These are phyloP conservation scores for Chrysotoxum bicinctum DNA, from an alignment of 2,888 invertebrate genomes.

Conservation along the genomic window DNA sequence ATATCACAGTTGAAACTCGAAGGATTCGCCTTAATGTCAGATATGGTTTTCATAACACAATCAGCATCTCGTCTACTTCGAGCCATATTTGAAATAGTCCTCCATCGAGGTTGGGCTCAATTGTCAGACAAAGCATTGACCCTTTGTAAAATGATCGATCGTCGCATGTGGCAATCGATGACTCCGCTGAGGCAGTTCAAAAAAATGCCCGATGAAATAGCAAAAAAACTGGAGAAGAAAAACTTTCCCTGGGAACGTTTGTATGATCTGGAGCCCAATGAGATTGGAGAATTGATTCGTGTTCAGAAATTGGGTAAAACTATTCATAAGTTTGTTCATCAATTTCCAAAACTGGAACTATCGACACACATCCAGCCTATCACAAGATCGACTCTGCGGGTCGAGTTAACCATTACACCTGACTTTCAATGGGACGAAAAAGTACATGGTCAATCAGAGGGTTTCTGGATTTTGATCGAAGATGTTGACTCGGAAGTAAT, in stretches of 20 bases:
- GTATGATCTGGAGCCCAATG: conserved; percentile 97
- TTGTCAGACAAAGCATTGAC: conserved; percentile 97
- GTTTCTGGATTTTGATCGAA: conserved; percentile 94
- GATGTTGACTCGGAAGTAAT: conserved; percentile 94
- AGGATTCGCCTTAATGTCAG: conserved; percentile 99
- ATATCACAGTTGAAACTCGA: conserved; percentile 99
- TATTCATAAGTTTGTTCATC: conserved; percentile 93
- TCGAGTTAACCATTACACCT: conserved; percentile 98
- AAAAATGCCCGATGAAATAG: conserved; percentile 98
- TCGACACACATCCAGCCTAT: conserved; percentile 99
- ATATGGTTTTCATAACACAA: conserved; percentile 99
- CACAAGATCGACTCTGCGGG: conserved; percentile 94
- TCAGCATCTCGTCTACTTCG: conserved; percentile 96
- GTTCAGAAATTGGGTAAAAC: conserved; percentile 87
- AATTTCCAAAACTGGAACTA: conserved; percentile 97
- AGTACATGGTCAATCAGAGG: conserved; percentile 90
- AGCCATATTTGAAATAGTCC: conserved; percentile 98
- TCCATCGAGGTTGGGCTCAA: conserved; percentile 97
- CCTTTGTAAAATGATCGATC: conserved; percentile 99
- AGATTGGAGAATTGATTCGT: conserved; percentile 91
- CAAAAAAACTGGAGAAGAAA: conserved; percentile 99
- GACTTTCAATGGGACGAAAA: conserved; percentile 99
- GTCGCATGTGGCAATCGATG: conserved; percentile 99
- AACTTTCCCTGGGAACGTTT: conserved; percentile 96
- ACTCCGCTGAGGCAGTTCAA: conserved; percentile 97